These are phyloP conservation scores for Peromyscus nudipes DNA, from an alignment of 2,797 vertebrate genomes.

Conservation along the genomic window DNA sequence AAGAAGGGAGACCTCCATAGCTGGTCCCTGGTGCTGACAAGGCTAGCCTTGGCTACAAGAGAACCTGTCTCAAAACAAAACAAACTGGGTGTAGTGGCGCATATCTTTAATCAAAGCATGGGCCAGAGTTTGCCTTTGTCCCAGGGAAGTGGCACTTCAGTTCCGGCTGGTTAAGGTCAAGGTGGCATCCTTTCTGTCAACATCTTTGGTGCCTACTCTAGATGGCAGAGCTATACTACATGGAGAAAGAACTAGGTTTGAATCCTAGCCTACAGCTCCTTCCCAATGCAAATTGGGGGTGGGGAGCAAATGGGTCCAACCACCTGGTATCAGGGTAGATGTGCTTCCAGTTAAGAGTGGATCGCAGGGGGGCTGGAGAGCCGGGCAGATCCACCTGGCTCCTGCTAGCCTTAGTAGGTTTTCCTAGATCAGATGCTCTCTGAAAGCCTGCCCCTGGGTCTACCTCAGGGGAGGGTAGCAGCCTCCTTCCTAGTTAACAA, in stretches of 20 bases:
- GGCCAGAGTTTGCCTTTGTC: background rate
- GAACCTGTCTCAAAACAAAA: background rate
- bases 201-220: background rate
- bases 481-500: conserved; percentile 66
- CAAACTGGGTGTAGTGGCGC: background rate
- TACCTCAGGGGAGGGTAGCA: background rate
- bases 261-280: background rate
- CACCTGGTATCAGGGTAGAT: background rate
- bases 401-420: background rate
- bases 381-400: background rate
- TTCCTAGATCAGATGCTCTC: conserved; percentile 1
- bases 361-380: background rate
- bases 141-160: no score
- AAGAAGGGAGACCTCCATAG: background rate
- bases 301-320: background rate
- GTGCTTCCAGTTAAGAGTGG: background rate
- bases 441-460: background rate
- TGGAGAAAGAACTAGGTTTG: background rate
- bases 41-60: background rate
- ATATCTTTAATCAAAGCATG: background rate
- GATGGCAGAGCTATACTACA: background rate
- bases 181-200: background rate
- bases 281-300: no score
- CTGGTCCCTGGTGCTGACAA: background rate
- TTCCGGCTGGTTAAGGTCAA: background rate